phyloP scores from a whole-genome alignment of 2,888 invertebrate genomes.

The Peribatodes rhomboidaria region DNA sequence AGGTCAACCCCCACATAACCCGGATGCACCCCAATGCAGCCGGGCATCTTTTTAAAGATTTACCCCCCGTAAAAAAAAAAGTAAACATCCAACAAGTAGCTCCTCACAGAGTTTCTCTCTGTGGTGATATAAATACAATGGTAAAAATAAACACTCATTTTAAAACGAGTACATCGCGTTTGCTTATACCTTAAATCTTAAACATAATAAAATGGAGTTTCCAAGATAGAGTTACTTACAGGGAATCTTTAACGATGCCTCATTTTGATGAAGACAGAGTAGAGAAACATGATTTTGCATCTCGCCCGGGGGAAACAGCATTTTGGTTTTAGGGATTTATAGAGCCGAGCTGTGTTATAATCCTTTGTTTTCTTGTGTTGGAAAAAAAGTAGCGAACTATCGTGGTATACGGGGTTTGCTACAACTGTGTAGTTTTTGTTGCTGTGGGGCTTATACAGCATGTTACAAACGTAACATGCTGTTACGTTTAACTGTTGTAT shows the following conservation, averaged over 20 bases:
- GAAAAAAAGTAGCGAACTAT: background rate
- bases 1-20: too few species aligned
- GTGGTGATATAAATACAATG: too few species aligned
- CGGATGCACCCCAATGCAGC: too few species aligned
- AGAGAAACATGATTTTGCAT: constrained; percentile 38
- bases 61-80: too few species aligned
- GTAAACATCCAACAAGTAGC: too few species aligned
- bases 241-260: constrained; percentile 57
- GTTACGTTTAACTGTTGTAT: too few species aligned
- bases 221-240: constrained; percentile 54
- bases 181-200: constrained; percentile 36
- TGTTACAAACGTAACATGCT: too few species aligned
- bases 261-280: constrained; percentile 48
- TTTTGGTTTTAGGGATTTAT: constrained; percentile 26
- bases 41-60: too few species aligned
- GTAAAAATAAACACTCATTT: too few species aligned
- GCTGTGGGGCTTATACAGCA: too few species aligned
- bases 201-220: constrained; percentile 46
- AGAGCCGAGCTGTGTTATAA: constrained; percentile 6
- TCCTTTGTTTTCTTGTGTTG: constrained; percentile 11
- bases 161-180: constrained; percentile 25
- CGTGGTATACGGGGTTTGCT: background rate
- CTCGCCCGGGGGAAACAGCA: constrained; percentile 17
- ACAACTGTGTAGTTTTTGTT: background rate
- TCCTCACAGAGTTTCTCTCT: too few species aligned